Percentiles rank a stretch among this genome's conserved stretches.
Conservation (phyloP, 2,113 vertebrate genomes). For the Protobothrops flavoviridis region DNA sequence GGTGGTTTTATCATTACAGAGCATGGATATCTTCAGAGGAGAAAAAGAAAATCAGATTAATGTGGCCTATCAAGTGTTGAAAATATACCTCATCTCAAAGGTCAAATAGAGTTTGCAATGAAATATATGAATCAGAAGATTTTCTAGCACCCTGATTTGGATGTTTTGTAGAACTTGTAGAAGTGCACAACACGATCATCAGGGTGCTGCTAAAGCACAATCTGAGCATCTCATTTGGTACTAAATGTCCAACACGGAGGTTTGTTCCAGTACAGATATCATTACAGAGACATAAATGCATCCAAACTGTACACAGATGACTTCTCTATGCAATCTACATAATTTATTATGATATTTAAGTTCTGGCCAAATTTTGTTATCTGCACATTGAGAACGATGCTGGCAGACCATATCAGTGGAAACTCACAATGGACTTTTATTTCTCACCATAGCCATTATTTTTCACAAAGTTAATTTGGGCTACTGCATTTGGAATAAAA, state of each 20-base stretch:
- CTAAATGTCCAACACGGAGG: background rate
- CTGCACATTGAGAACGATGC: background rate
- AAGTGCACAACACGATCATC: fast-evolving
- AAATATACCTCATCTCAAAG: constrained; percentile 25
- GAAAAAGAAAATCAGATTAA: constrained; percentile 56
- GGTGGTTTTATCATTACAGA: constrained; percentile 63
- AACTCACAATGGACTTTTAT: background rate
- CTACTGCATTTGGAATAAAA: background rate
- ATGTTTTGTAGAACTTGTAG: background rate
- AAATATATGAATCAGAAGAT: background rate
- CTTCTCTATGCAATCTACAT: background rate
- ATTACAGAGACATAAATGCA: background rate
- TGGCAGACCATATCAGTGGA: background rate
- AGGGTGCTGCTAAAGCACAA: background rate
- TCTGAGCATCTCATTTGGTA: background rate
- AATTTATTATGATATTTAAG: background rate
- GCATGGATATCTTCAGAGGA: constrained; percentile 45
- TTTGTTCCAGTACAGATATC: background rate
- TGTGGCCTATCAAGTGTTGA: constrained; percentile 39
- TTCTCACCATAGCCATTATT: background rate
- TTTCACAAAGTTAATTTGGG: background rate
- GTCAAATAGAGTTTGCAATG: background rate
- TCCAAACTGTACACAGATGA: background rate
- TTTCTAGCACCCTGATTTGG: background rate
- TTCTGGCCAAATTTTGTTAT: background rate